Evolutionary conservation across 2,888 invertebrate genomes (phyloP).

Genomic region (Troides aeacus): DNA sequence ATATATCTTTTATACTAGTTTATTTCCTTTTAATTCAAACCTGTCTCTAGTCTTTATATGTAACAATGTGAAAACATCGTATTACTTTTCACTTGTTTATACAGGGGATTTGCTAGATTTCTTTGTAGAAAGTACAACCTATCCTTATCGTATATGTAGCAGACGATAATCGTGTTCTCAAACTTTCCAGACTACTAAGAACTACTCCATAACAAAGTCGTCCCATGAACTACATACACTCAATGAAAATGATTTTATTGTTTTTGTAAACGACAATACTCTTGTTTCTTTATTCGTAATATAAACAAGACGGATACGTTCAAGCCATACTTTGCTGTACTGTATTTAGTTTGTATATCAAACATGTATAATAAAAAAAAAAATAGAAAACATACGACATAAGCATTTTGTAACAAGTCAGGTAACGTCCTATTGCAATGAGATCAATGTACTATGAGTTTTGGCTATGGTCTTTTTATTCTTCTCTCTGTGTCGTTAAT

Average conservation of each 20-base stretch:
- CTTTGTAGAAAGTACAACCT: neutral
- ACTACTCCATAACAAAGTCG: neutral
- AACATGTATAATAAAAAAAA: too few species aligned
- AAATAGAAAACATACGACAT: too few species aligned
- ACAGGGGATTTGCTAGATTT: neutral
- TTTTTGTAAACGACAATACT: neutral
- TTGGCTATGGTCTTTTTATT: too few species aligned
- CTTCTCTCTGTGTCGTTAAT: too few species aligned
- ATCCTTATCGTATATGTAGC: neutral
- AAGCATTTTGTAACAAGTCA: too few species aligned
- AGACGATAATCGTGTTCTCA: conserved; percentile 9
- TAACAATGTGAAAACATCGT: neutral
- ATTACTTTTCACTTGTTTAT: neutral
- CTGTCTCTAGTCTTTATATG: neutral
- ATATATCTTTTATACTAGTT: neutral
- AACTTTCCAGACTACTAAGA: conserved; percentile 18
- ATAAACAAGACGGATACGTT: neutral
- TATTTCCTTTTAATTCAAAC: neutral
- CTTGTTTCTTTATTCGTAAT: neutral
- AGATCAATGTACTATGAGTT: too few species aligned
- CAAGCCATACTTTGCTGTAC: too few species aligned
- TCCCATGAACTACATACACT: neutral
- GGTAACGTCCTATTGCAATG: too few species aligned
- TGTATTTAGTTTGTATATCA: too few species aligned
- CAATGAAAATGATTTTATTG: neutral